Conservation (phyloP, 2,113 vertebrate genomes). For the Bos taurus region DNA sequence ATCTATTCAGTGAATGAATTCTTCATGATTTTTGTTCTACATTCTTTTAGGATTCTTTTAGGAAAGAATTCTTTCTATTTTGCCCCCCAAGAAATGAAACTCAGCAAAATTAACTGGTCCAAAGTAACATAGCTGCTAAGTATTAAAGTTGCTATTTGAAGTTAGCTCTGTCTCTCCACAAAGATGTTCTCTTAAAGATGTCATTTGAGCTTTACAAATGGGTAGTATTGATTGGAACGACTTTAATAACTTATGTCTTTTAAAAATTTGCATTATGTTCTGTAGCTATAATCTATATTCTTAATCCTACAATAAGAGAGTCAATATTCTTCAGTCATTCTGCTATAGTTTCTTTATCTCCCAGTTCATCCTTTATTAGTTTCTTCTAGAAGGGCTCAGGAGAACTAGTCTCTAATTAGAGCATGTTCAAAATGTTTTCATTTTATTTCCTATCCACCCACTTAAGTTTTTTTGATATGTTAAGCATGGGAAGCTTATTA, state of each 20-base stretch:
- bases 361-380: background rate
- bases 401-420: background rate
- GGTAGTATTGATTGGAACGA: background rate
- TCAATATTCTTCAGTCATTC: background rate
- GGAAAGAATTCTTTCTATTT: background rate
- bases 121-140: background rate
- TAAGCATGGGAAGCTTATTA: background rate
- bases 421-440: background rate
- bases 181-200: background rate
- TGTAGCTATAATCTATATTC: background rate
- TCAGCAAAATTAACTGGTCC: background rate
- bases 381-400: background rate
- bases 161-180: background rate
- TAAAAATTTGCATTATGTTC: background rate
- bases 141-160: constrained; percentile 1
- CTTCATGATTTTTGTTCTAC: background rate
- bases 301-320: background rate
- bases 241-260: background rate
- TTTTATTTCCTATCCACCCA: background rate
- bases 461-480: background rate
- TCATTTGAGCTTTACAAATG: background rate
- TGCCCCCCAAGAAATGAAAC: background rate
- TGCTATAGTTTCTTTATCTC: background rate
- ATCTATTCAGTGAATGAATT: background rate
- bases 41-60: constrained; percentile 8